These are phyloP conservation scores for Syngnathus floridae DNA, from an alignment of 2,113 vertebrate species.

Conservation along the genomic window DNA sequence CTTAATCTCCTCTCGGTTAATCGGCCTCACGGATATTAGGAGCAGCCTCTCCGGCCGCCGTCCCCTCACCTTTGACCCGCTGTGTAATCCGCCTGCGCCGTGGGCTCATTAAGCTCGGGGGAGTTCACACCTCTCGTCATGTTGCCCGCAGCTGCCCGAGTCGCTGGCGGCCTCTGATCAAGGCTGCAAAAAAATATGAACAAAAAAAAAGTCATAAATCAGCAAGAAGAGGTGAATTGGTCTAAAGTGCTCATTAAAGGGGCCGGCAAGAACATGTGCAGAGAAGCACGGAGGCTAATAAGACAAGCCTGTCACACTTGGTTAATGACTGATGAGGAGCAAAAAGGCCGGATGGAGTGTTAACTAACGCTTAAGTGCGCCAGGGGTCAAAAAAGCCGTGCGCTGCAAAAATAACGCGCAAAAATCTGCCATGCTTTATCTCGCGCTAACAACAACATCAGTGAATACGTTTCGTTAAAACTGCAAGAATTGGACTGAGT, in stretches of 20 bases:
- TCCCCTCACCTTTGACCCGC: constrained; percentile 56
- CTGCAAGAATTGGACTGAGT: neutral
- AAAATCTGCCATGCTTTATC: neutral
- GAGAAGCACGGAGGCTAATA: constrained; percentile 60
- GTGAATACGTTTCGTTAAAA: neutral
- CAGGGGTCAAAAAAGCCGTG: constrained; percentile 32
- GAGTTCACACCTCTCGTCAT: constrained; percentile 71
- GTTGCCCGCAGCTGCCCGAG: constrained; percentile 64
- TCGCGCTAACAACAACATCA: neutral
- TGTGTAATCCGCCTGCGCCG: constrained; percentile 58
- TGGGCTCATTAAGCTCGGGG: constrained; percentile 62
- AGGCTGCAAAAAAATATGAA: constrained; percentile 9
- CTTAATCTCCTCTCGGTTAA: constrained; percentile 32
- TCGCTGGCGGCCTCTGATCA: constrained; percentile 68
- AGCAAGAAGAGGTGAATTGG: constrained; percentile 56
- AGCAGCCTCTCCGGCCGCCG: constrained; percentile 45
- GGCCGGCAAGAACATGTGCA: constrained; percentile 54
- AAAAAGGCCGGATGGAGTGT: constrained; percentile 52
- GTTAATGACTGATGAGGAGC: constrained; percentile 47
- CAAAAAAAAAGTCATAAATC: constrained; percentile 58
- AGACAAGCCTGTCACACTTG: constrained; percentile 43
- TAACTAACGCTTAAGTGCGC: constrained; percentile 56
- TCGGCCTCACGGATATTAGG: constrained; percentile 56
- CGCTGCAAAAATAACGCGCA: constrained; percentile 28
- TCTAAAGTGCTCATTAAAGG: constrained; percentile 68